Base-by-base conservation (phyloP, 2,797 vertebrate species). In the Enteromius trimaculatus region DNA sequence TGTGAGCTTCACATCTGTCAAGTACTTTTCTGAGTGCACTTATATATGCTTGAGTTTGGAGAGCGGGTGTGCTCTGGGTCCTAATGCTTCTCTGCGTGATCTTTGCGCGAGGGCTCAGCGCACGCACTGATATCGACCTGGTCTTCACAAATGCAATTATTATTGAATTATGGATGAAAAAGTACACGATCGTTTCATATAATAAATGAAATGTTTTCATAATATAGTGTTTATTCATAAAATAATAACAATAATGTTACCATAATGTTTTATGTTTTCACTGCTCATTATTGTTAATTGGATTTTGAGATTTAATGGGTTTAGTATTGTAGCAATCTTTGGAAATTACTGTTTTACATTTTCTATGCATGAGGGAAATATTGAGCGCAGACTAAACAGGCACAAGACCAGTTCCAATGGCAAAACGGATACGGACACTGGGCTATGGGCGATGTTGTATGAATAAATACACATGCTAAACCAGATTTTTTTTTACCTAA, bases 1-100 rank as follows among this genome's bases (percentile, higher is more conserved):
- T 66, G 68, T 29, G 84, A 78, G 85, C 81, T 83, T 88, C 88
- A 85, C 85, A 85, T 88, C 90, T 91, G 87, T 89, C 88, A 83
- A 80, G 65, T n/a, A 79, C 26, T n/a, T 44, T 71, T 88, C 71
- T 76, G 76, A 34, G 37, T 37, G 9, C 78, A 34, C 83, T 82
- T 88, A 80, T 88, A 87, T 84, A 86, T 3, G 1, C 21, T 49
- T 23, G 80, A 55, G 77, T 44, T 64, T 66, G 47, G 34, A 77
- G 51, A 84, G 78, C 68, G 83, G 75, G 82, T 74, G 60, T 75
- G 66, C 82, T 65, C 88, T 44, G 84, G 86, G 88, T 88, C 87
- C 88, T 88, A 88, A 80, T 76, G 88, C 87, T 74, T 65, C 58
- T 60, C 3, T 10, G 1, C 55, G 44, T 39, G 10, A 81, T 51